Conservation (phyloP, 2,888 invertebrate genomes). For the Nomada ferruginata region DNA sequence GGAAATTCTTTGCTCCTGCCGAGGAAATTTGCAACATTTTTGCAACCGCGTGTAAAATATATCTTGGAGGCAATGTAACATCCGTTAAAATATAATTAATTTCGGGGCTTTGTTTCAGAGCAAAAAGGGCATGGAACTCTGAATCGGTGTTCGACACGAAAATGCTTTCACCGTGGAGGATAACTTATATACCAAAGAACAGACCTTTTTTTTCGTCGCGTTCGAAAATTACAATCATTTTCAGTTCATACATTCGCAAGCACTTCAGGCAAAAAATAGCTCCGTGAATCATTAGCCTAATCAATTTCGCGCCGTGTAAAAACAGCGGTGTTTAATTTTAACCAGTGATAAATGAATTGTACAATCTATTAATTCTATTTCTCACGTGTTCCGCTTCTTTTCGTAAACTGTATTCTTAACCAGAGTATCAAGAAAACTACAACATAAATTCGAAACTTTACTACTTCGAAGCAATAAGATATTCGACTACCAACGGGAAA, state of each 20-base stretch:
- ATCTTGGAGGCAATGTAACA: no score
- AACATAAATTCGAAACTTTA: background rate
- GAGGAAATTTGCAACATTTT: background rate
- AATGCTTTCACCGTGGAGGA: slow-evolving; percentile 12
- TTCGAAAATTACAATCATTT: slow-evolving; percentile 7
- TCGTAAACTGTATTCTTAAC: background rate
- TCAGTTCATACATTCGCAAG: background rate
- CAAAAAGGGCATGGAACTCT: background rate
- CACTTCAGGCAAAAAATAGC: background rate
- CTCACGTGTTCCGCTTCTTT: background rate
- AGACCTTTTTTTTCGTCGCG: slow-evolving; percentile 4
- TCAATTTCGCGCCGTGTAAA: background rate
- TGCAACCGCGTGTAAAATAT: no score
- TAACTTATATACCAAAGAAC: background rate
- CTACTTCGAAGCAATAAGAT: background rate
- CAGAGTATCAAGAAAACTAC: background rate
- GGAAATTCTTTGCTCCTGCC: background rate
- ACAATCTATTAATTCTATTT: background rate
- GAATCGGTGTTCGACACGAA: background rate
- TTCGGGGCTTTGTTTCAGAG: background rate
- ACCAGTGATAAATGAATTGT: background rate
- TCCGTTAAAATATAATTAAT: background rate
- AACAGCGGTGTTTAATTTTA: background rate
- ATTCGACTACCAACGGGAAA: slow-evolving; percentile 33
- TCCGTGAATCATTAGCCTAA: slow-evolving; percentile 18